A percentile compares a stretch with the other conserved stretches of the same genome.
These are phyloP conservation scores for Iguana delicatissima DNA, from an alignment of 2,797 vertebrate genomes.

Conservation along the genomic window DNA sequence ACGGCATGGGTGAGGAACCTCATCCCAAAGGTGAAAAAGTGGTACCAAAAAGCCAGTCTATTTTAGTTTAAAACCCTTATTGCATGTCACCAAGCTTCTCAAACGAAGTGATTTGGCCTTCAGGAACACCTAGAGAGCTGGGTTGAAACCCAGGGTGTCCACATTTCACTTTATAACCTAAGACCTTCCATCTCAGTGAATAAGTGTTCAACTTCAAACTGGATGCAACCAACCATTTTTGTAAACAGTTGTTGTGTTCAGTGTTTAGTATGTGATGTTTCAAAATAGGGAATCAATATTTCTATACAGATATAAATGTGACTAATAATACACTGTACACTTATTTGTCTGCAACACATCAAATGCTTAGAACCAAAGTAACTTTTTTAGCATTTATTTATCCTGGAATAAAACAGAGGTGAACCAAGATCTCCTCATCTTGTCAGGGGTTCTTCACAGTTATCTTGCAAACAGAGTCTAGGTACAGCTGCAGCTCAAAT, in stretches of 20 bases:
- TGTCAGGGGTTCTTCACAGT: neutral
- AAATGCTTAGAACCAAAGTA: neutral
- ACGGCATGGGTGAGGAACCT: no score
- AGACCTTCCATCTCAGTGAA: no score
- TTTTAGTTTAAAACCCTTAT: no score
- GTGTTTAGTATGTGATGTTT: no score
- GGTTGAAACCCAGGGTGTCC: no score
- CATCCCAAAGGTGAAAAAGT: no score
- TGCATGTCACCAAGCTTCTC: no score
- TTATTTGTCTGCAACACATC: neutral
- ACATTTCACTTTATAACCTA: no score
- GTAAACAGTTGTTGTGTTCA: neutral
- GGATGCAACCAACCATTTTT: neutral
- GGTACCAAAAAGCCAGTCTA: no score
- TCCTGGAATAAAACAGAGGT: neutral
- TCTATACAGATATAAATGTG: neutral
- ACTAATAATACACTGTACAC: neutral
- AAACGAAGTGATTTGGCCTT: no score
- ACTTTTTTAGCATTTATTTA: neutral
- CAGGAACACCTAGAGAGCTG: no score
- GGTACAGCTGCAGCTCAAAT: neutral
- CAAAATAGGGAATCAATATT: no score
- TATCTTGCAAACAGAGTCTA: neutral
- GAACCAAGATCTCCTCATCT: neutral
- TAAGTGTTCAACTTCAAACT: neutral